Percentiles rank a stretch among this genome's conserved stretches.
Conservation (phyloP, 2,888 invertebrate species). For the Smittia sp. region DNA sequence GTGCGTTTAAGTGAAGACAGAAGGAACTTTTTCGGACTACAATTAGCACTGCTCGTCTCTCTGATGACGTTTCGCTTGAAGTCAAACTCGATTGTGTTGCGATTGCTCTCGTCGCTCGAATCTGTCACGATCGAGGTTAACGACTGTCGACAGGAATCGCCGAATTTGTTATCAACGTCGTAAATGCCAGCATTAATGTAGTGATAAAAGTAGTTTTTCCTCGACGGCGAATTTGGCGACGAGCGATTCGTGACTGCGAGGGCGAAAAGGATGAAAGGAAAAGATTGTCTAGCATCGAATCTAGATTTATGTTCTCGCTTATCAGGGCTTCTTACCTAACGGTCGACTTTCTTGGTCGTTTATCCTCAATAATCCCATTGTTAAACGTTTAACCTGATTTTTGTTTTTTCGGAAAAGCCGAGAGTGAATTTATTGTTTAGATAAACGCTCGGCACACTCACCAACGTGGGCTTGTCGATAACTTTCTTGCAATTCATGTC, state of each 20-base stretch:
- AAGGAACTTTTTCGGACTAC: conserved; percentile 38
- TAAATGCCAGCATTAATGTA: conserved; percentile 41
- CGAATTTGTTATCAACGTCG: conserved; percentile 41
- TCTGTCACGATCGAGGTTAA: conserved; percentile 24
- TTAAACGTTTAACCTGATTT: conserved; percentile 36
- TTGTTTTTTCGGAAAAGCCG: not conserved
- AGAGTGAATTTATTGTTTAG: not conserved
- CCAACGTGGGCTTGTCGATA: conserved; percentile 38
- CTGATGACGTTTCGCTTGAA: conserved; percentile 45
- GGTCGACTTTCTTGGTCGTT: conserved; percentile 40
- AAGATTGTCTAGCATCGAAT: not conserved
- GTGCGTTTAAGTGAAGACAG: conserved; percentile 39
- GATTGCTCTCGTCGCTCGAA: conserved; percentile 6
- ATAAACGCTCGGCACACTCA: not conserved
- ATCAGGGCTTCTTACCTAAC: conserved; percentile 8
- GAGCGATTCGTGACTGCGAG: conserved; percentile 28
- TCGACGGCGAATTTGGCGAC: conserved; percentile 37
- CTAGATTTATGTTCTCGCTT: not conserved
- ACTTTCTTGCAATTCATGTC: conserved; percentile 37
- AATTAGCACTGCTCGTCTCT: conserved; percentile 51
- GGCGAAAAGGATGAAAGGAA: not conserved
- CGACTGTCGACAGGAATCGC: conserved; percentile 40
- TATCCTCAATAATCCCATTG: conserved; percentile 40
- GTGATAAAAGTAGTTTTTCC: conserved; percentile 39
- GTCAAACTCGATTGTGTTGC: conserved; percentile 40